Evolutionary conservation across 2,797 vertebrate species (phyloP).

Genomic region (Centroberyx gerrardi): DNA sequence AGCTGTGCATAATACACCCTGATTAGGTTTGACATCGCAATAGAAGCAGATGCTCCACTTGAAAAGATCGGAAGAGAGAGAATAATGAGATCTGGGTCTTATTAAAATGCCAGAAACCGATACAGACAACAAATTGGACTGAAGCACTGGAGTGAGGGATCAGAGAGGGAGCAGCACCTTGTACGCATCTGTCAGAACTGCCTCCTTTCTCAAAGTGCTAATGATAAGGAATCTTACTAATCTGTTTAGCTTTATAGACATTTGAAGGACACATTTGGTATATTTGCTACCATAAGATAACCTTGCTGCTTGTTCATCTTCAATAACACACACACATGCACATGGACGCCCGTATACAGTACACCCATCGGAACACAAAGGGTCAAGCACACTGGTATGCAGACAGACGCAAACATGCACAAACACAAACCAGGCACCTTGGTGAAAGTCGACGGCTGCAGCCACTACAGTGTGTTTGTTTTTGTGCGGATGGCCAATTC

Average conservation of each 20-base stretch:
- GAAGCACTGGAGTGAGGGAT: conserved; percentile 11
- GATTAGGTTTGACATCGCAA: conserved; percentile 53
- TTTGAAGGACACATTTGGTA: neutral
- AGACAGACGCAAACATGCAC: neutral
- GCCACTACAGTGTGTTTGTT: conserved; percentile 78
- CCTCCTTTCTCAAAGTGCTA: conserved; percentile 14
- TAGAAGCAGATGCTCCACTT: conserved; percentile 56
- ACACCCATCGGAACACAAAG: conserved; percentile 35
- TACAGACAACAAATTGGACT: conserved; percentile 37
- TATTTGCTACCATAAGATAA: conserved; percentile 16
- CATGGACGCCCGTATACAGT: conserved; percentile 12
- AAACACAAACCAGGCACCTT: conserved; percentile 59
- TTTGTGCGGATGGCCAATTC: conserved; percentile 77
- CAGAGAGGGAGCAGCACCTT: conserved; percentile 25
- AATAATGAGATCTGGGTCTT: conserved; percentile 58
- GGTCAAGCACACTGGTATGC: conserved; percentile 64
- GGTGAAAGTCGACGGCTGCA: conserved; percentile 64
- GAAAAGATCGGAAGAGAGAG: conserved; percentile 43
- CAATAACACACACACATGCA: conserved; percentile 1
- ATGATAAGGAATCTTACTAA: conserved; percentile 33
- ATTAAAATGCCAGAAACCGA: conserved; percentile 51
- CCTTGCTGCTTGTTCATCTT: neutral
- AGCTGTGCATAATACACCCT: conserved; percentile 22
- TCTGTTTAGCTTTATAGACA: conserved; percentile 4
- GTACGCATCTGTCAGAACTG: conserved; percentile 7